phyloP scores from a whole-genome alignment of 23 tunicate genomes.

The Halocynthia aurantium region DNA sequence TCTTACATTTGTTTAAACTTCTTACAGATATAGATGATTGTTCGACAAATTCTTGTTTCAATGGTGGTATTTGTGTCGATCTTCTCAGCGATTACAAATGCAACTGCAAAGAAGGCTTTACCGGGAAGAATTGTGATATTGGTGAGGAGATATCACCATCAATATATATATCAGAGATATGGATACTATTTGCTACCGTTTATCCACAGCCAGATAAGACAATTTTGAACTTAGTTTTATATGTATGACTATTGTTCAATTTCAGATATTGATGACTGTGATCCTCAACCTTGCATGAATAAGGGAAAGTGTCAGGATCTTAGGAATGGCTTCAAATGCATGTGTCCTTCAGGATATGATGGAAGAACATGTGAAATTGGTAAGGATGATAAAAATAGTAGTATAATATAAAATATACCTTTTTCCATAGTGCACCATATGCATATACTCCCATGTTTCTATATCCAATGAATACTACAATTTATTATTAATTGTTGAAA shows the following conservation, averaged over 20 bases:
- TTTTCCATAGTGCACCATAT: too few species aligned
- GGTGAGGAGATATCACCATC: not conserved
- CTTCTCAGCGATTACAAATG: not conserved
- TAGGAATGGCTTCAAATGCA: constrained; percentile 32
- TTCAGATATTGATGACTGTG: not conserved
- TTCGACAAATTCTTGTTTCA: constrained; percentile 24
- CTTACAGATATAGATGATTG: constrained; percentile 18
- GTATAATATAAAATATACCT: too few species aligned
- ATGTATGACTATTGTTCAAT: not conserved
- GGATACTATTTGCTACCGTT: not conserved
- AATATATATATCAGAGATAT: not conserved
- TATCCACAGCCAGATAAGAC: not conserved
- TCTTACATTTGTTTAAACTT: not conserved
- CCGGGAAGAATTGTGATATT: not conserved
- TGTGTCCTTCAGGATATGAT: constrained; percentile 35
- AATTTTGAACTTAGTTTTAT: not conserved
- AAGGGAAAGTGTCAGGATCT: constrained; percentile 39
- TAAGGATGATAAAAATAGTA: not conserved
- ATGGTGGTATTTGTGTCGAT: constrained; percentile 58
- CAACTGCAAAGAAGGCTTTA: not conserved
- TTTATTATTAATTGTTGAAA: not conserved
- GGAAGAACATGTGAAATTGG: constrained; percentile 36
- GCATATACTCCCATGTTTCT: too few species aligned
- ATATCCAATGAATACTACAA: too few species aligned
- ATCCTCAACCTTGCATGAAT: constrained; percentile 36